A percentile compares a stretch with the other conserved stretches of the same genome.
Conservation (phyloP, 2,113 vertebrate species). For the Jaculus jaculus region DNA sequence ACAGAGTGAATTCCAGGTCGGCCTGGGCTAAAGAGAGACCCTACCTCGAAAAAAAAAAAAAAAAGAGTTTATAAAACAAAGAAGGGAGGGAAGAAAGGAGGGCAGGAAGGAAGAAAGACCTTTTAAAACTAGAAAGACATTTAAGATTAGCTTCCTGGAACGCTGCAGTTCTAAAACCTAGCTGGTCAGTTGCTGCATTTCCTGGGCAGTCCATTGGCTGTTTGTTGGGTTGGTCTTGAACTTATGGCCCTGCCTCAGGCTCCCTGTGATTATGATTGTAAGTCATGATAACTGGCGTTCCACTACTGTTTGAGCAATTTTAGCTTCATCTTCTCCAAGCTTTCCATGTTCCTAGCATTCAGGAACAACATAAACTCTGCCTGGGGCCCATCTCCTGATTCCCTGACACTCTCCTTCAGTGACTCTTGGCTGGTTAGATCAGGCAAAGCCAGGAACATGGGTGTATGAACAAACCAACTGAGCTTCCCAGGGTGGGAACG, state of each 20-base stretch:
- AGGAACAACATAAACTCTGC: background rate
- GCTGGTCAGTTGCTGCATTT: background rate
- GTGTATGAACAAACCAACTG: constrained; percentile 57
- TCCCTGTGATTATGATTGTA: background rate
- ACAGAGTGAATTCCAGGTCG: no score
- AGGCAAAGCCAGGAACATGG: constrained; percentile 61
- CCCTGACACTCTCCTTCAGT: background rate
- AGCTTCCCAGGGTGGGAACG: constrained; percentile 47
- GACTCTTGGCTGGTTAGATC: constrained; percentile 56
- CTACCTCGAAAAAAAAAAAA: no score
- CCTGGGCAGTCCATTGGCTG: background rate
- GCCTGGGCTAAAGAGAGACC: no score
- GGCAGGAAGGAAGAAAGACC: no score
- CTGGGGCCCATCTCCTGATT: background rate
- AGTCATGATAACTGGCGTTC: background rate
- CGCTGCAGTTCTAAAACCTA: background rate
- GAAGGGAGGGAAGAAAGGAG: no score
- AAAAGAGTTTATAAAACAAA: no score
- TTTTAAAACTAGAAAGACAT: background rate
- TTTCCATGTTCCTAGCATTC: background rate
- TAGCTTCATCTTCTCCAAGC: background rate
- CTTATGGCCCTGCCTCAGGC: background rate
- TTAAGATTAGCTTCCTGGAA: background rate
- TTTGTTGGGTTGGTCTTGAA: background rate
- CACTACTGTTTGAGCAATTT: background rate